Percentiles rank a stretch among this genome's conserved stretches.
These are phyloP conservation scores for Griposia aprilina DNA, from an alignment of 2,888 invertebrate species.

Conservation along the genomic window DNA sequence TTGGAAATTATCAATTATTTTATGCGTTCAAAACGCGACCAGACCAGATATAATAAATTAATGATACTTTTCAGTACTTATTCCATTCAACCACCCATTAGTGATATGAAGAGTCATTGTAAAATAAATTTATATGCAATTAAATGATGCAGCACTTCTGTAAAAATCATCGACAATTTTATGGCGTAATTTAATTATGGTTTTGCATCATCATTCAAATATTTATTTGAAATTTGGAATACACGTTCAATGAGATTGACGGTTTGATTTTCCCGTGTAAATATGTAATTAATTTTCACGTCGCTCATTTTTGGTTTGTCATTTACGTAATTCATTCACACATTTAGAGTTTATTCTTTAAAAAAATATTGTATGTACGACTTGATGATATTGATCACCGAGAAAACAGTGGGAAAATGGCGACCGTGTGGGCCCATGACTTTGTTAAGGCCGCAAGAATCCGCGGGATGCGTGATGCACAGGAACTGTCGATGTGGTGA, in stretches of 20 bases:
- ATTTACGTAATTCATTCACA: too few species aligned
- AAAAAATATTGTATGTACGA: too few species aligned
- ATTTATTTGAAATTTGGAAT: not conserved
- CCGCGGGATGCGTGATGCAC: not conserved
- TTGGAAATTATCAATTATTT: not conserved
- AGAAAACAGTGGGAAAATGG: not conserved
- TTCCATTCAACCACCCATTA: not conserved
- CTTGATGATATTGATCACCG: not conserved
- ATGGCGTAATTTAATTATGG: not conserved
- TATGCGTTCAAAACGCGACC: not conserved
- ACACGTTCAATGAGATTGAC: not conserved
- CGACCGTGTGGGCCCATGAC: not conserved
- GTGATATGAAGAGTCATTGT: not conserved
- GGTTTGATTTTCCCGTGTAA: not conserved
- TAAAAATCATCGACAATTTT: not conserved
- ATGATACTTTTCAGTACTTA: not conserved
- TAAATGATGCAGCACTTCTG: not conserved
- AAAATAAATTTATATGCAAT: not conserved
- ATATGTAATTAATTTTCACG: not conserved
- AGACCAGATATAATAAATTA: not conserved
- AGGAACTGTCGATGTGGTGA: not conserved
- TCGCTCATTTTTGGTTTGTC: not conserved
- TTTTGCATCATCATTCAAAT: slow-evolving; percentile 4
- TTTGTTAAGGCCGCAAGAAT: too few species aligned
- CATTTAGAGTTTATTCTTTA: not conserved